Conservation (phyloP, 2,797 vertebrate genomes). For the Syndactyla subalaris region DNA sequence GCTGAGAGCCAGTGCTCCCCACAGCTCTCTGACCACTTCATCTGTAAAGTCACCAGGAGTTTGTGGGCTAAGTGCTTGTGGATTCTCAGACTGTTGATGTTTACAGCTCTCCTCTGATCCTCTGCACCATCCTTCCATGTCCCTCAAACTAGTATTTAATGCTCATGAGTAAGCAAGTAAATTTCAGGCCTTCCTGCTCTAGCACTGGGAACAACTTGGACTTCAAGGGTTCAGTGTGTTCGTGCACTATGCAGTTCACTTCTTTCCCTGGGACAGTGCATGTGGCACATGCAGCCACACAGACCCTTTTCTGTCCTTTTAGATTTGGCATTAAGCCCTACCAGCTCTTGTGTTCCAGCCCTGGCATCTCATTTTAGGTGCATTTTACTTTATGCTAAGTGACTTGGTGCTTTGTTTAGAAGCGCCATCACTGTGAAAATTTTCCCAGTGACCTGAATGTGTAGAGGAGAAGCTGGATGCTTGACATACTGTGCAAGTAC, state of each 20-base stretch:
- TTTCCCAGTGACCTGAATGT: neutral
- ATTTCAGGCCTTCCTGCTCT: neutral
- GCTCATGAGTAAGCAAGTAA: neutral
- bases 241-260: neutral
- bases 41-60: neutral
- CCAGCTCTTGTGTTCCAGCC: rapidly evolving
- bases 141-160: neutral
- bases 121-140: neutral
- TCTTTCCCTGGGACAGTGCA: neutral
- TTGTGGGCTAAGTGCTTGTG: neutral
- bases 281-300: neutral
- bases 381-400: neutral
- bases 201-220: neutral
- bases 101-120: neutral
- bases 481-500: rapidly evolving
- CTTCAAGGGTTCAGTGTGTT: neutral
- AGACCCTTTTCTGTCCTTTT: neutral
- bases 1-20: neutral
- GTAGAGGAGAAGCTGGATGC: neutral
- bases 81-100: neutral
- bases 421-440: neutral
- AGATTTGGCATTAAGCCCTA: rapidly evolving
- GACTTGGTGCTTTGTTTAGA: neutral
- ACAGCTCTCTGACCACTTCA: neutral
- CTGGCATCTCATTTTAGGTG: neutral